A percentile compares a stretch with the other conserved stretches of the same genome.
These are phyloP conservation scores for Tenualosa thibaudeaui DNA, from an alignment of 2,797 vertebrate species.

Conservation along the genomic window DNA sequence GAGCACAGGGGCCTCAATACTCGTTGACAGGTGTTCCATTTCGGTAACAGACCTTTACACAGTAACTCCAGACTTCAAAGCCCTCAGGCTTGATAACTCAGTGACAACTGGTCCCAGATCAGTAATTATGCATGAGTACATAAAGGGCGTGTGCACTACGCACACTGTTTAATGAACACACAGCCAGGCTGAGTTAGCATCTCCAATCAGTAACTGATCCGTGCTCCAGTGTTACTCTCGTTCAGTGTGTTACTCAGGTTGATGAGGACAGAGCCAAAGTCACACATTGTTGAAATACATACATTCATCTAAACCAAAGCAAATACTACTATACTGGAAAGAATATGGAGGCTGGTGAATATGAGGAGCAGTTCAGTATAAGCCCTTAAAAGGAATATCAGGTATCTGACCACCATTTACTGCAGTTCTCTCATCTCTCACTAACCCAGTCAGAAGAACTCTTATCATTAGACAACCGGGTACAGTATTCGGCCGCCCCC, in stretches of 20 bases:
- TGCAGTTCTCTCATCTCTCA: neutral
- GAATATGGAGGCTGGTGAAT: neutral
- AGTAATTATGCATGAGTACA: neutral
- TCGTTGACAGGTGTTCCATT: neutral
- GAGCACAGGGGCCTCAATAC: neutral
- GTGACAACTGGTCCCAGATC: neutral
- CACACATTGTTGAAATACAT: no score
- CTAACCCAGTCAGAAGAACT: neutral
- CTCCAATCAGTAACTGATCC: neutral
- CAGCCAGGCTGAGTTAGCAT: neutral
- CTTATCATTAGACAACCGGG: no score
- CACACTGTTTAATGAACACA: neutral
- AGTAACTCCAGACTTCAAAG: neutral
- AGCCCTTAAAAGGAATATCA: neutral
- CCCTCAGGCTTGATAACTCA: neutral
- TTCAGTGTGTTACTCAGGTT: neutral
- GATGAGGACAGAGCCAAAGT: neutral
- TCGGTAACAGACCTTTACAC: neutral
- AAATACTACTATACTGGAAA: neutral
- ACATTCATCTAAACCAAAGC: no score
- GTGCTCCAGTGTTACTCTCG: neutral
- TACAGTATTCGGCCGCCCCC: no score
- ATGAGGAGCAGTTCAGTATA: neutral
- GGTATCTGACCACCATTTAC: neutral
- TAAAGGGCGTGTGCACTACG: neutral